phyloP scores from a whole-genome alignment of 2,797 vertebrate genomes.

The Lophotriccus pileatus region DNA sequence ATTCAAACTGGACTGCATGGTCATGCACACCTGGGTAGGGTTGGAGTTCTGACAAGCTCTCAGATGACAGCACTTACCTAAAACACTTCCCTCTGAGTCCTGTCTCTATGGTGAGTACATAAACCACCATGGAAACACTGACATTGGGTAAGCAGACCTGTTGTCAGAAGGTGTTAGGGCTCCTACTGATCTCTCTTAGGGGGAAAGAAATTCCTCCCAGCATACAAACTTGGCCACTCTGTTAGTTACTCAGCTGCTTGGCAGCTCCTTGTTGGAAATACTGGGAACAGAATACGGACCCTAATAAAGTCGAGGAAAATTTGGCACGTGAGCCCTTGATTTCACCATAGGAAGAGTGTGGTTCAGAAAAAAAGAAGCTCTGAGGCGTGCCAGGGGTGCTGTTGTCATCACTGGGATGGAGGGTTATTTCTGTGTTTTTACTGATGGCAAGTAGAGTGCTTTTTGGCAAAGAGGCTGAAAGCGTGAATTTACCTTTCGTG shows the following conservation, averaged over 20 bases:
- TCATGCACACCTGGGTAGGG: neutral
- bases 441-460: neutral
- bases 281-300: neutral
- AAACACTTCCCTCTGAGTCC: neutral
- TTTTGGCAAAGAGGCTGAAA: neutral
- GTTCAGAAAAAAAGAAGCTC: neutral
- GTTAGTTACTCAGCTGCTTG: constrained; percentile 61
- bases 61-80: neutral
- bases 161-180: constrained; percentile 40
- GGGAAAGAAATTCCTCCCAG: neutral
- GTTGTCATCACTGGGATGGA: constrained; percentile 26
- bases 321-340: constrained; percentile 19
- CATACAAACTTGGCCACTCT: neutral
- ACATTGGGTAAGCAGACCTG: neutral
- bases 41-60: neutral
- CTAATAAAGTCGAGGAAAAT: constrained; percentile 1
- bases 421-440: neutral
- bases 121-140: constrained; percentile 9
- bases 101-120: constrained; percentile 4
- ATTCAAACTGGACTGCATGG: neutral
- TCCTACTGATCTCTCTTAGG: neutral
- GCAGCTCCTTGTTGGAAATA: constrained; percentile 43
- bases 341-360: neutral
- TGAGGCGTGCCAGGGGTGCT: neutral
- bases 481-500: neutral